These are phyloP conservation scores for Psophia crepitans DNA, from an alignment of 2,113 vertebrate genomes.

Conservation along the genomic window DNA sequence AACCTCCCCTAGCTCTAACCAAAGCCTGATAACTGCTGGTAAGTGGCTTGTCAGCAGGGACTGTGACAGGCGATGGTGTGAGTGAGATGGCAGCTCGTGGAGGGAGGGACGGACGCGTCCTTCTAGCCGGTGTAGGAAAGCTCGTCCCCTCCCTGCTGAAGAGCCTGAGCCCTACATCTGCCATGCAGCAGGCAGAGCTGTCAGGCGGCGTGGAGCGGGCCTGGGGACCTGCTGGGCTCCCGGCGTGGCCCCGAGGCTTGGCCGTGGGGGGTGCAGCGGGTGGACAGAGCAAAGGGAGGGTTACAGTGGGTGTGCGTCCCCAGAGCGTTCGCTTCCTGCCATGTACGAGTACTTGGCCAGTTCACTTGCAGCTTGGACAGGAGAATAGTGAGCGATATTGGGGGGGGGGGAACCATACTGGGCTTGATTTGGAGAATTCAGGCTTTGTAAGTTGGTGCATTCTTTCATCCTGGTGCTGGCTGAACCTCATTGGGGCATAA, in stretches of 20 bases:
- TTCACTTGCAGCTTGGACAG: fast-evolving
- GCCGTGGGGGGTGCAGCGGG: background rate
- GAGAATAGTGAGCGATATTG: fast-evolving
- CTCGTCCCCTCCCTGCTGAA: fast-evolving
- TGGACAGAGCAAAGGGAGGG: background rate
- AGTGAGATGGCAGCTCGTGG: fast-evolving
- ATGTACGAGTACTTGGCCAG: fast-evolving
- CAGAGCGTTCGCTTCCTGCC: fast-evolving
- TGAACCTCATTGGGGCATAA: background rate
- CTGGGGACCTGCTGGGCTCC: background rate
- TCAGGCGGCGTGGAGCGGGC: fast-evolving
- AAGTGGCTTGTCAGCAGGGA: background rate
- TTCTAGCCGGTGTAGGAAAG: fast-evolving
- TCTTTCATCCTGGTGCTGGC: background rate
- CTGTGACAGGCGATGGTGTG: fast-evolving
- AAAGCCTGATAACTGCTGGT: background rate
- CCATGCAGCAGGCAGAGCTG: fast-evolving
- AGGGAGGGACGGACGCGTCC: fast-evolving
- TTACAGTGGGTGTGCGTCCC: fast-evolving
- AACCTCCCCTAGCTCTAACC: background rate
- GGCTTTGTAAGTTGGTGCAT: fast-evolving
- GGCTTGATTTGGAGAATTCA: background rate
- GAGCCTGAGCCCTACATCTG: background rate
- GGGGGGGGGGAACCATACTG: fast-evolving
- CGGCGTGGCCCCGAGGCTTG: fast-evolving